A percentile compares a stretch with the other conserved stretches of the same genome.
Conservation (phyloP, 2,888 invertebrate species). For the Dicroscelio sp. region DNA sequence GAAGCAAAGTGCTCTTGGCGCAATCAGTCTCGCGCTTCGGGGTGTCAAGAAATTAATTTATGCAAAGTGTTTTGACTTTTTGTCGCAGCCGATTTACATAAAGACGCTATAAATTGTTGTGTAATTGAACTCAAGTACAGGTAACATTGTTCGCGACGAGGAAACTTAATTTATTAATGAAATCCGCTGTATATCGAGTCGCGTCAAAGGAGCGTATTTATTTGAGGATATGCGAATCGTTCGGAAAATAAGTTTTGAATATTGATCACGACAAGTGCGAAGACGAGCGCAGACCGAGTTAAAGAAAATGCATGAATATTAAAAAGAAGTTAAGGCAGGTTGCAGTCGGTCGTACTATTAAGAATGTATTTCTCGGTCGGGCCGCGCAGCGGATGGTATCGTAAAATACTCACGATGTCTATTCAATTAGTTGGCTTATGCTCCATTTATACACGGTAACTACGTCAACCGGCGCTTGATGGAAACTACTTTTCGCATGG, state of each 20-base stretch:
- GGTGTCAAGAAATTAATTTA: slow-evolving; percentile 69
- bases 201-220: slow-evolving; percentile 61
- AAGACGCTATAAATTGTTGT: slow-evolving; percentile 53
- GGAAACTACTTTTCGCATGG: slow-evolving; percentile 53
- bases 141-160: slow-evolving; percentile 55
- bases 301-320: slow-evolving; percentile 72
- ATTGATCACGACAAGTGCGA: slow-evolving; percentile 56
- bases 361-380: slow-evolving; percentile 55
- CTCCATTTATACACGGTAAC: slow-evolving; percentile 52
- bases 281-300: slow-evolving; percentile 50
- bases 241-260: slow-evolving; percentile 64
- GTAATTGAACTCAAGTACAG: slow-evolving; percentile 63
- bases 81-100: slow-evolving; percentile 60
- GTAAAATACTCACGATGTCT: slow-evolving; percentile 72
- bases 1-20: slow-evolving; percentile 33
- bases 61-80: slow-evolving; percentile 67
- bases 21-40: slow-evolving; percentile 55
- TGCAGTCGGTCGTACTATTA: slow-evolving; percentile 6
- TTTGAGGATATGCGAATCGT: slow-evolving; percentile 47
- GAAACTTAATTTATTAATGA: slow-evolving; percentile 59
- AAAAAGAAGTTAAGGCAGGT: slow-evolving; percentile 61
- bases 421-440: slow-evolving; percentile 68
- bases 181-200: slow-evolving; percentile 45
- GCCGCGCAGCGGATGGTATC: slow-evolving; percentile 46
- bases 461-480: slow-evolving; percentile 32